Evolutionary conservation across 1,140 invertebrate species (phyloP).

Genomic region (Trichoplusia ni): DNA sequence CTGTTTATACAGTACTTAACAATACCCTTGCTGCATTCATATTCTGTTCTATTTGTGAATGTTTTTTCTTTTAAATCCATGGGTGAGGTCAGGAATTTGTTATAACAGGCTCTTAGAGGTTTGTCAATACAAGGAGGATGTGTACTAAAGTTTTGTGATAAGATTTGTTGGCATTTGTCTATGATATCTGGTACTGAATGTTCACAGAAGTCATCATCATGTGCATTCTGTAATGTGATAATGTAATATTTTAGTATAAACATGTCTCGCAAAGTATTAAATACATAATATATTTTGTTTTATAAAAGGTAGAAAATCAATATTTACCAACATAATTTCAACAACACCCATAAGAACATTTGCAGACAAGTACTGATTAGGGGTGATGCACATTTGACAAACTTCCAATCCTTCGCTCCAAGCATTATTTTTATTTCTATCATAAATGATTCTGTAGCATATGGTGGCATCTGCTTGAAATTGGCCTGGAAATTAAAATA

Average conservation of each 20-base stretch:
- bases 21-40: constrained; percentile 55
- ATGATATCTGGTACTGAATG: constrained; percentile 51
- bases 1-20: constrained; percentile 67
- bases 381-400: constrained; percentile 52
- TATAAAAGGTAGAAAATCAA: constrained; percentile 25
- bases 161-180: constrained; percentile 59
- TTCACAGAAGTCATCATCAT: constrained; percentile 52
- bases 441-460: constrained; percentile 57
- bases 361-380: constrained; percentile 58
- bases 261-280: not conserved
- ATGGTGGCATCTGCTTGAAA: constrained; percentile 45
- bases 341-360: constrained; percentile 60
- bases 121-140: constrained; percentile 63
- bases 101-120: constrained; percentile 59
- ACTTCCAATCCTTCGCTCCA: constrained; percentile 70
- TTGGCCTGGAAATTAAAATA: constrained; percentile 36
- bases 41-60: constrained; percentile 58
- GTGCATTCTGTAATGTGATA: constrained; percentile 75
- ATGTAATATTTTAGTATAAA: too few relatives aligned
- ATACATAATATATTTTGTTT: not conserved
- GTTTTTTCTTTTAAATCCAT: constrained; percentile 56
- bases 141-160: constrained; percentile 57
- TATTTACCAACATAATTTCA: constrained; percentile 72
- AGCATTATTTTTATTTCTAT: constrained; percentile 59
- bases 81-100: constrained; percentile 59